Base-by-base conservation (phyloP, 1,140 invertebrate species). In the Paralvinella palmiformis region DNA sequence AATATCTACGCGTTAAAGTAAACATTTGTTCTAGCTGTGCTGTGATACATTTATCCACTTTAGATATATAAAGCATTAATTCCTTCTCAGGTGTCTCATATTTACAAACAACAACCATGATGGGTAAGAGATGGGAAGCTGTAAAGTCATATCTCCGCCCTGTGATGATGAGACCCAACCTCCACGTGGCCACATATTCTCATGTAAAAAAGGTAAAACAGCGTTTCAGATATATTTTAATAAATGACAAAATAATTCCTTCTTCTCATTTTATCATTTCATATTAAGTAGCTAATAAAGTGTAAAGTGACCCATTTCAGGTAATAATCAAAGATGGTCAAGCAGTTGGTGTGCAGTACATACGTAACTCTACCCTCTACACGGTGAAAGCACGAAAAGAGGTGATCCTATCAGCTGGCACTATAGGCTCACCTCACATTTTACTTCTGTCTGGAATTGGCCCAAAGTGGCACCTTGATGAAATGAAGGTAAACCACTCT, bases 401-500 rank as follows among this genome's bases (percentile, higher is more conserved):
- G 64, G 72, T 79, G 1, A 74, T 87, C 37, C 56, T 87, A 4
- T 81, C 82, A 1, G 85, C 81, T 0, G 86, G 86, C 4, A 71
- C 84, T 6, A 74, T 86, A n/a, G 84, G 85, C 65, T 82, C 84
- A 0, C 83, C 86, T 0, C 82, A 86, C 65, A 70, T 87, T 1
- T 75, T 87, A 0, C 75, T 85, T 59, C 66, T 85, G 1, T 87
- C 85, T 6, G 86, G 85, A 2, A 79, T 87, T 17, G 86, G 85
- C 31, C 85, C 85, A 0, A 76, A 69, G 66, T 66, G 79, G 1
- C 81, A 85, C 17, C 59, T 73, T 10, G 57, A 70, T 5, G 44
- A 59, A 58, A 32, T 63, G 13, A 41, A 64, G 57, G 68, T 71
- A n/a, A n/a, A n/a, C n/a, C n/a, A n/a, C n/a, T n/a, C n/a, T n/a